Conservation (phyloP, 1,140 invertebrate genomes). For the Manduca sexta region DNA sequence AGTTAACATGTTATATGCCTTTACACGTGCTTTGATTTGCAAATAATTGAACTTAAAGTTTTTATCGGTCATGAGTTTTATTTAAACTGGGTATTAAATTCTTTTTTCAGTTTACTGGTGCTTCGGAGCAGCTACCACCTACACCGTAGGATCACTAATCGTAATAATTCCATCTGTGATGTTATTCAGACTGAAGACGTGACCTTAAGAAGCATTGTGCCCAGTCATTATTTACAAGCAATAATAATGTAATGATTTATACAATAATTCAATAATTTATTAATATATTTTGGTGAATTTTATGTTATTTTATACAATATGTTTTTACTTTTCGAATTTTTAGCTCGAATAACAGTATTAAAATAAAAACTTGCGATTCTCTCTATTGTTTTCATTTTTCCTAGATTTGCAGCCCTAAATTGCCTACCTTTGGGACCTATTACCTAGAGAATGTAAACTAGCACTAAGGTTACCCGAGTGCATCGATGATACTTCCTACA, state of each 20-base stretch:
- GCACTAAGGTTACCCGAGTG: too few species aligned
- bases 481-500: too few species aligned
- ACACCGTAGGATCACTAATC: constrained; percentile 80
- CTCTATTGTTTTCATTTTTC: too few species aligned
- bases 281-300: constrained; percentile 8
- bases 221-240: constrained; percentile 27
- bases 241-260: constrained; percentile 12
- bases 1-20: too few species aligned
- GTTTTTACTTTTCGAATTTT: constrained; percentile 10
- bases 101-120: constrained; percentile 85
- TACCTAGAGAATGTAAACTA: too few species aligned
- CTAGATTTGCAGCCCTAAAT: too few species aligned
- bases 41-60: too few species aligned
- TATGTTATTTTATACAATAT: constrained; percentile 22
- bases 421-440: too few species aligned
- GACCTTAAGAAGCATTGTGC: constrained; percentile 16
- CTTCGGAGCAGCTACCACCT: constrained; percentile 82
- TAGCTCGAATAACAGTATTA: constrained; percentile 45
- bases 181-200: constrained; percentile 66
- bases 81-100: too few species aligned
- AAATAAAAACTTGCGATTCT: constrained; percentile 5
- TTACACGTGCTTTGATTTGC: too few species aligned
- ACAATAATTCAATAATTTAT: constrained; percentile 24
- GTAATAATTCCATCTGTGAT: constrained; percentile 80
- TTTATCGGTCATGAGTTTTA: too few species aligned